Base-by-base conservation (phyloP, 2,888 invertebrate genomes). In the Craniophora ligustri region DNA sequence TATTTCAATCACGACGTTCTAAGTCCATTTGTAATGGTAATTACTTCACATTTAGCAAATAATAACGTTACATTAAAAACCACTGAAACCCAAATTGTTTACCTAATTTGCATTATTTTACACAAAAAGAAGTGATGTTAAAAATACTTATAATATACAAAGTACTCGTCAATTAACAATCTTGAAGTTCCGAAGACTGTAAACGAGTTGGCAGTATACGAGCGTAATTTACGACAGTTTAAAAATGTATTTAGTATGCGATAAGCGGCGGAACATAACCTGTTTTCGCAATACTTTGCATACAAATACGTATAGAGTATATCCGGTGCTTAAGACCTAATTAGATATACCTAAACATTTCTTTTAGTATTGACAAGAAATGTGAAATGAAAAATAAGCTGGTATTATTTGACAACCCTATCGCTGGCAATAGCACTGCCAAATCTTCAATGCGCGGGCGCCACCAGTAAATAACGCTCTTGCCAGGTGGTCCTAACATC, bases 231-330 rank as follows among this genome's bases (percentile, higher is more conserved):
- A 75, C 66, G 72, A 72, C 67, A 67, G 44, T 63, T 67, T 55
- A 60, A 72, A 72, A 69, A 69, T 56, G 69, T 87, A 88, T 85
- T 86, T 78, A 81, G 83, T 77, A 77, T 82, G 79, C 79, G 89
- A 89, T 89, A 89, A 89, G 77, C 74, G 57, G 73, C 80, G 81
- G 75, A 82, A 85, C 81, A 72, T 65, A 78, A 81, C 85, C 80
- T 63, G 78, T 85, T 88, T 84, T 77, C 65, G 71, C 77, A 80
- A 79, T 76, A 82, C 72, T 70, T 65, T 67, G 67, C 68, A 72
- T 76, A 75, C 62, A 74, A 67, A 58, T 54, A 64, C 28, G 34
- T 67, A 58, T 21, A 23, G 31, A 46, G 31, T 6, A 32, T 55
- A 67, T 69, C 72, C 73, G 68, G 64, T 65, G 64, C 56, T 72